Evolutionary conservation across 2,113 vertebrate species (phyloP).

Genomic region (Catharus bicknelli): DNA sequence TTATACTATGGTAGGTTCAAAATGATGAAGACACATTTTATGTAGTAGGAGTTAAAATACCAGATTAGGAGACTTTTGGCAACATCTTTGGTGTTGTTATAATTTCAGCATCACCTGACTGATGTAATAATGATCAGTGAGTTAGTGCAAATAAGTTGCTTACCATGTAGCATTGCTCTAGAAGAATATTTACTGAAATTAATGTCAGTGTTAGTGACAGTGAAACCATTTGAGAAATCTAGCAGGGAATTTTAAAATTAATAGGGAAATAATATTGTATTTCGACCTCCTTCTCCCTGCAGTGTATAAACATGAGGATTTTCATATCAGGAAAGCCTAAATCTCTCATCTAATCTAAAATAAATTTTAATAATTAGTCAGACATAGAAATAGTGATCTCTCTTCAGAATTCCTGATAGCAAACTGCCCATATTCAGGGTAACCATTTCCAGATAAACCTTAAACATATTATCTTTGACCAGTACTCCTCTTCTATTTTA

Average conservation of each 20-base stretch:
- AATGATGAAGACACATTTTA: background rate
- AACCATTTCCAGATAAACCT: background rate
- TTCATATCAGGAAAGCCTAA: background rate
- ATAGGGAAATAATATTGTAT: background rate
- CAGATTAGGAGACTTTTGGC: background rate
- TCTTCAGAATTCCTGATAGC: background rate
- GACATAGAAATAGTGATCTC: background rate
- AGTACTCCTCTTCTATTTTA: background rate
- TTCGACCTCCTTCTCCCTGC: background rate
- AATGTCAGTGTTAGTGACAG: background rate
- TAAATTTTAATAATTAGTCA: background rate
- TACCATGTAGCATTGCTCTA: background rate
- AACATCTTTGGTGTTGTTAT: background rate
- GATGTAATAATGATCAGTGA: background rate
- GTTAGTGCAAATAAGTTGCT: slow-evolving; percentile 6
- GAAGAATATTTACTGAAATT: slow-evolving; percentile 26
- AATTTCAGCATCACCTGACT: background rate
- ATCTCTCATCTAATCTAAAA: background rate
- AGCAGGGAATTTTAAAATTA: background rate
- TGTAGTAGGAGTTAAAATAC: background rate
- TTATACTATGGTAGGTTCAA: background rate
- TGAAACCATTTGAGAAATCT: slow-evolving; percentile 4
- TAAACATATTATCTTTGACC: background rate
- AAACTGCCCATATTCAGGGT: background rate
- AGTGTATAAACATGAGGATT: background rate